Base-by-base conservation (phyloP, 2,888 invertebrate species). In the Apantesis nais region DNA sequence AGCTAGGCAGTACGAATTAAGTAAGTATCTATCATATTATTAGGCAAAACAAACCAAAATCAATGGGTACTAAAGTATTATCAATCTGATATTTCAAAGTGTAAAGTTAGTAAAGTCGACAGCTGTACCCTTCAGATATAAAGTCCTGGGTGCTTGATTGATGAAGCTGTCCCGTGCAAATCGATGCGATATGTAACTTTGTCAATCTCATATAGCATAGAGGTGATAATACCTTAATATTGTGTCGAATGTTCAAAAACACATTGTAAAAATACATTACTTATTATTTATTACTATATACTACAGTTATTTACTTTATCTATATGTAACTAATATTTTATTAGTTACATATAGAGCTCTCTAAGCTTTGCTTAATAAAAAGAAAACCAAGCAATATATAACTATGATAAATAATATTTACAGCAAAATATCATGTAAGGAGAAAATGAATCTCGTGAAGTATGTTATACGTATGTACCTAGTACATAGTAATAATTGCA, bases 121-220 rank as follows among this genome's bases (percentile, higher is more conserved):
- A 76, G 61, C 70, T 71, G 67, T 65, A 70, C 72, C 76, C 76
- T 31, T 69, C 74, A 62, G 82, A 81, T 79, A 81, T 67, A 65
- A 63, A 60, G 71, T 69, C 66, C 66, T 65, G 72, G 61, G 63
- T 44, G 66, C 70, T 68, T 81, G 81, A 82, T 81, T 78, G 81
- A 81, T 81, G 76, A 71, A 73, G 29, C 68, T 37, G 63, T 71
- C 71, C 69, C 52, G 48, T 68, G 65, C 63, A 66, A 73, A 77
- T 74, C 72, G 73, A 73, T 77, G 63, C 74, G 64, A 74, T 71
- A 63, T 70, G 70, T 79, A 72, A 60, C 55, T 74, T 72, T 61
- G 14, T 68, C 11, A 44, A 44, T 8, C 11, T 37, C 0, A 52
- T 41, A 7, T 8, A 11, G 39, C 31, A 73, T 66, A 66, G 70